Evolutionary conservation across 1,140 invertebrate species (phyloP).

Genomic region (Eriocheir sinensis): DNA sequence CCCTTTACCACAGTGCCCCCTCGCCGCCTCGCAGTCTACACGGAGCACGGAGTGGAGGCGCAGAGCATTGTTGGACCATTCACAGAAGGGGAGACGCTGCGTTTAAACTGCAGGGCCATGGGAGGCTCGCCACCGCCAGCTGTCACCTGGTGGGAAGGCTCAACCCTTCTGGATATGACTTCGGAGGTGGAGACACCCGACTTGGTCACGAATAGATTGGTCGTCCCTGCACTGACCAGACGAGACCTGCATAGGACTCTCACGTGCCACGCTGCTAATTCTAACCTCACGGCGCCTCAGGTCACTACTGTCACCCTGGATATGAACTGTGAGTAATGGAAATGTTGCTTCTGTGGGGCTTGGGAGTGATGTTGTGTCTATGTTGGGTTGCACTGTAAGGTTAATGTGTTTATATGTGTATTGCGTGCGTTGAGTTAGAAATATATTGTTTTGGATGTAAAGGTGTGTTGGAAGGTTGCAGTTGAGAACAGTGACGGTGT

Average conservation of each 20-base stretch:
- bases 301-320: conserved; percentile 60
- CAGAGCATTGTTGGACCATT: conserved; percentile 42
- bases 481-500: too few relatives aligned
- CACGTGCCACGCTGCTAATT: conserved; percentile 80
- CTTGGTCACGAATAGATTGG: conserved; percentile 64
- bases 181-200: conserved; percentile 37
- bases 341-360: too few relatives aligned
- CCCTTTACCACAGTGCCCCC: not conserved
- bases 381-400: too few relatives aligned
- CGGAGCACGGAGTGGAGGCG: conserved; percentile 38
- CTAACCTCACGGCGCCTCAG: conserved; percentile 79
- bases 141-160: conserved; percentile 70
- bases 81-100: conserved; percentile 17
- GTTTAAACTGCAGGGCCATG: conserved; percentile 12
- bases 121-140: conserved; percentile 64
- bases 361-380: too few relatives aligned
- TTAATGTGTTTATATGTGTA: too few relatives aligned
- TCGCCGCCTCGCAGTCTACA: conserved; percentile 27
- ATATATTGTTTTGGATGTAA: too few relatives aligned
- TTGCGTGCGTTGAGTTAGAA: too few relatives aligned
- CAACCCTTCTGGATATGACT: conserved; percentile 49
- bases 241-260: conserved; percentile 79
- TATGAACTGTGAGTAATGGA: conserved; percentile 73
- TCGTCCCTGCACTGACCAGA: conserved; percentile 79
- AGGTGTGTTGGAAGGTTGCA: too few relatives aligned